Evolutionary conservation across 2,113 vertebrate species (phyloP).

Genomic region (Rhinoderma darwinii): DNA sequence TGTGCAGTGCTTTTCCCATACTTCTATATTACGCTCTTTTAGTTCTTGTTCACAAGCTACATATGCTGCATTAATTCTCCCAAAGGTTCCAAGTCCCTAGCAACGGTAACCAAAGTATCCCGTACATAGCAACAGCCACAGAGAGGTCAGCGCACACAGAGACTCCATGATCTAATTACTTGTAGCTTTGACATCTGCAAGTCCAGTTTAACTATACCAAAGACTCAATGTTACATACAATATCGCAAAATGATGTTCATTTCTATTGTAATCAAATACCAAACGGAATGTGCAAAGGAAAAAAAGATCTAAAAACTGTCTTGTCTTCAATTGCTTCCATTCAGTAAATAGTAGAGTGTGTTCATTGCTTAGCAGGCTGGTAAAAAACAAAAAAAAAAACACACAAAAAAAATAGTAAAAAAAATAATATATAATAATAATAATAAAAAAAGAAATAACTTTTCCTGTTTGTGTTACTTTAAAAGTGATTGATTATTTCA

Average conservation of each 20-base stretch:
- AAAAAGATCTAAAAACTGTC: no score
- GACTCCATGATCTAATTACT: slow-evolving; percentile 13
- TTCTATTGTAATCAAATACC: not conserved
- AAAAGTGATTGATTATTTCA: slow-evolving; percentile 25
- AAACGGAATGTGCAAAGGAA: no score
- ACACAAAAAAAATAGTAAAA: not conserved
- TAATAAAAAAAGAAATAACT: not conserved
- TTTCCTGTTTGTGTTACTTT: not conserved
- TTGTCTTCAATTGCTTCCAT: no score
- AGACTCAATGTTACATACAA: not conserved
- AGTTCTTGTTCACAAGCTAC: slow-evolving; percentile 1
- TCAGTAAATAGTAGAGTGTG: not conserved
- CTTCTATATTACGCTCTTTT: slow-evolving; percentile 12
- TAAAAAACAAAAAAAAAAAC: not conserved
- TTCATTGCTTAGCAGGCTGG: not conserved
- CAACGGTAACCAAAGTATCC: slow-evolving; percentile 44
- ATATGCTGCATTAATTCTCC: slow-evolving; percentile 17
- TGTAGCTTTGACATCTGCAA: not conserved
- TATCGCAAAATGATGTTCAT: not conserved
- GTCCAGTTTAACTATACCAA: not conserved
- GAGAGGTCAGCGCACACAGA: slow-evolving; percentile 7
- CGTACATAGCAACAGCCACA: slow-evolving; percentile 30
- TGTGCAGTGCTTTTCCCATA: not conserved
- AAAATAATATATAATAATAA: not conserved
- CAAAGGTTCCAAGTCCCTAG: slow-evolving; percentile 43